Evolutionary conservation across 2,797 vertebrate genomes (phyloP).

Genomic region (Erpetoichthys calabaricus): DNA sequence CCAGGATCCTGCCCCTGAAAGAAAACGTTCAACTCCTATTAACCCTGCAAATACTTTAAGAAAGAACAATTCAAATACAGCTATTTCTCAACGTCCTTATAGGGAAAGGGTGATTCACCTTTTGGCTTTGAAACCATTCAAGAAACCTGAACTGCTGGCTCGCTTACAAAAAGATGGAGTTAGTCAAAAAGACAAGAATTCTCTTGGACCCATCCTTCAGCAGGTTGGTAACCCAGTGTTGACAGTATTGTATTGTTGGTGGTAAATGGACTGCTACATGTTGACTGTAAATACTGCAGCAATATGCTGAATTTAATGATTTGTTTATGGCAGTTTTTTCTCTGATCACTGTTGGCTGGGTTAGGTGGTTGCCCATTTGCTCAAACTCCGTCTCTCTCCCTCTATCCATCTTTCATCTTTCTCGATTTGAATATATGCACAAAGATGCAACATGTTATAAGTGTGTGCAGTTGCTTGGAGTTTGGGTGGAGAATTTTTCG

Average conservation of each 20-base stretch:
- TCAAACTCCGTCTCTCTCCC: too few relatives aligned
- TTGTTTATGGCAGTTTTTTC: neutral
- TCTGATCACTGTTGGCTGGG: too few relatives aligned
- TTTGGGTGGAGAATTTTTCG: too few relatives aligned
- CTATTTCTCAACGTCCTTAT: conserved; percentile 62
- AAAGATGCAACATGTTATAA: too few relatives aligned
- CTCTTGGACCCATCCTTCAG: conserved; percentile 63
- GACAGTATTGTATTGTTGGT: too few relatives aligned
- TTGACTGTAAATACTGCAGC: too few relatives aligned
- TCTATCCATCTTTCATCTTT: too few relatives aligned
- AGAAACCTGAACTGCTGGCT: conserved; percentile 77
- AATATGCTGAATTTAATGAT: too few relatives aligned
- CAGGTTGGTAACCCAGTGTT: conserved; percentile 48
- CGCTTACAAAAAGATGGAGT: conserved; percentile 77
- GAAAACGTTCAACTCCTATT: conserved; percentile 74
- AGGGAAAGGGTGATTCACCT: conserved; percentile 77
- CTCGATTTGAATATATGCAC: too few relatives aligned
- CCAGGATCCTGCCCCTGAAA: conserved; percentile 59
- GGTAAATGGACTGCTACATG: neutral
- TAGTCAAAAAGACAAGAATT: conserved; percentile 76
- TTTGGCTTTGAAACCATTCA: conserved; percentile 71
- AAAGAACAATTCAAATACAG: conserved; percentile 54
- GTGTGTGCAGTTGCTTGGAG: too few relatives aligned
- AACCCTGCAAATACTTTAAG: conserved; percentile 71
- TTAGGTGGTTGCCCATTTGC: too few relatives aligned